Conservation (phyloP, 2,113 vertebrate genomes). For the Xiphorhynchus elegans region DNA sequence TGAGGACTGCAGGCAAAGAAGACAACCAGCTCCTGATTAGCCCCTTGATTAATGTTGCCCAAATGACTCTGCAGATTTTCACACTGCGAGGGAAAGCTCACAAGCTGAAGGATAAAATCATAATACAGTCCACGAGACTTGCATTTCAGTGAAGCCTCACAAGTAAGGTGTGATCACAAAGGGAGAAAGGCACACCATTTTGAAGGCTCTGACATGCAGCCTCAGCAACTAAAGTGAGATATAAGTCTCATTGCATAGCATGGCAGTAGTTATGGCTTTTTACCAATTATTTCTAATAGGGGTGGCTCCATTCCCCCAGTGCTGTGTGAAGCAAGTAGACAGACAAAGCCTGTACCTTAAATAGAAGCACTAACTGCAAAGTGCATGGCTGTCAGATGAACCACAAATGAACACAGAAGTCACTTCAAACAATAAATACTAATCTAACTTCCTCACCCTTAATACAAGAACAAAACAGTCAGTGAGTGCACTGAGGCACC, state of each 20-base stretch:
- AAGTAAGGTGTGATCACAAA: not conserved
- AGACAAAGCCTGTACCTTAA: not conserved
- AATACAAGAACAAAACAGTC: not conserved
- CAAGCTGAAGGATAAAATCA: rapidly evolving
- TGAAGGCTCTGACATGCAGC: not conserved
- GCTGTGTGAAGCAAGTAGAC: not conserved
- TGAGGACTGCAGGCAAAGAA: not conserved
- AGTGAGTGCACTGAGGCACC: not conserved
- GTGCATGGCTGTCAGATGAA: not conserved
- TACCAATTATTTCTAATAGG: constrained; percentile 37
- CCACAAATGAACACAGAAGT: not conserved
- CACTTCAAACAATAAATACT: not conserved
- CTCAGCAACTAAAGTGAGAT: not conserved
- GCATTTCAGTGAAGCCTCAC: not conserved
- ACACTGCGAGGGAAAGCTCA: not conserved
- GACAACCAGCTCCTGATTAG: not conserved
- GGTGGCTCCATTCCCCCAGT: not conserved
- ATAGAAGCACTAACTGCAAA: not conserved
- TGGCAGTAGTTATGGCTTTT: not conserved
- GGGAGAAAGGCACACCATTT: not conserved
- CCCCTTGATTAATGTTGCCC: not conserved
- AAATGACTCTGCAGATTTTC: not conserved
- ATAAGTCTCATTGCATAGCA: not conserved
- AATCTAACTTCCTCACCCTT: not conserved
- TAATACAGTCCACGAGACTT: not conserved